Base-by-base conservation (phyloP, 35 echinoderm and acorn worm genomes). In the Eucidaris tribuloides region DNA sequence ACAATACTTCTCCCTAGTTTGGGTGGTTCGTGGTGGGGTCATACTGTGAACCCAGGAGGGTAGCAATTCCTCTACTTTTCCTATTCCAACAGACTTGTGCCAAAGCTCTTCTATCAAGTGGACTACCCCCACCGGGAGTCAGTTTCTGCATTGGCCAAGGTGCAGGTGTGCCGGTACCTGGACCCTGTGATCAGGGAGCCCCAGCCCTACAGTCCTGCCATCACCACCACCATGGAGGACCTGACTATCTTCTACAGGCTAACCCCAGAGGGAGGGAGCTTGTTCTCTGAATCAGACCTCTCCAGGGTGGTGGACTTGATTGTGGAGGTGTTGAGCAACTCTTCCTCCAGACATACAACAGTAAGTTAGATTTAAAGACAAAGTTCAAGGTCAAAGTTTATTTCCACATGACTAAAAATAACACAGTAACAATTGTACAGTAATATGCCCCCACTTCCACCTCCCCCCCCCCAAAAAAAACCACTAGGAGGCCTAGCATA, bases 11-110 rank as follows among this genome's bases (percentile, higher is more conserved):
- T n/a, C n/a, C n/a, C n/a, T n/a, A n/a, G n/a, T n/a, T n/a, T n/a
- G n/a, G n/a, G n/a, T n/a, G n/a, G n/a, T n/a, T n/a, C n/a, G n/a
- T n/a, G n/a, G n/a, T n/a, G n/a, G n/a, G n/a, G n/a, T n/a, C n/a
- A n/a, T n/a, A n/a, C n/a, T n/a, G n/a, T n/a, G n/a, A n/a, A n/a
- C n/a, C n/a, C n/a, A n/a, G n/a, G n/a, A n/a, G n/a, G n/a, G n/a
- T n/a, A n/a, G n/a, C n/a, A n/a, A n/a, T n/a, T n/a, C n/a, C n/a
- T n/a, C n/a, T n/a, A n/a, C n/a, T n/a, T n/a, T n/a, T n/a, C n/a
- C n/a, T n/a, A n/a, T n/a, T n/a, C n/a, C n/a, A n/a, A n/a, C n/a
- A 99, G 96, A 57, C 45, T 99, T 46, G 66, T 99, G 9, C 96
- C 96, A 70, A 89, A 54, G 57, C 44, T 99, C 17, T 99, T 90